These are phyloP conservation scores for Yoshiicerus persimilis DNA, from an alignment of 1,140 invertebrate genomes.

Conservation along the genomic window DNA sequence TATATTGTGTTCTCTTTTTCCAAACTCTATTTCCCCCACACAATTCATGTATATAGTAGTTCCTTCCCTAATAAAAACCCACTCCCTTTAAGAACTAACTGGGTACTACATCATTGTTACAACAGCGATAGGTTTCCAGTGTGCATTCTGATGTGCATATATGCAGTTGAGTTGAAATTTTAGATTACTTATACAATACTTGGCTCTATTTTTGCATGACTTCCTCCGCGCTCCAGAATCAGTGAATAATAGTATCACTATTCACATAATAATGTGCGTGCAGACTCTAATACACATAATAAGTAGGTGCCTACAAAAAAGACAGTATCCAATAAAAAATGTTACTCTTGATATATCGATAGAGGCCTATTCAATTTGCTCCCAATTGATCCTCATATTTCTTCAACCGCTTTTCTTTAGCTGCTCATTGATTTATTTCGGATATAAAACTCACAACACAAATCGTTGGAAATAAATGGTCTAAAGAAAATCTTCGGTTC, in stretches of 20 bases:
- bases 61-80: neutral
- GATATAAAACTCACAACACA: neutral
- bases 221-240: neutral
- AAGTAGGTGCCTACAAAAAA: neutral
- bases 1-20: neutral
- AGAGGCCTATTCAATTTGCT: neutral
- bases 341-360: neutral
- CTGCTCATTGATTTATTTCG: neutral
- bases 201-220: neutral
- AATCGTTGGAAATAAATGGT: neutral
- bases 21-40: neutral
- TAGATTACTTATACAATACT: neutral
- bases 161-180: neutral
- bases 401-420: neutral
- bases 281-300: neutral
- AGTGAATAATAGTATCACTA: neutral
- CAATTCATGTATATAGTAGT: neutral
- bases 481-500: neutral
- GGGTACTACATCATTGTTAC: neutral
- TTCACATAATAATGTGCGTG: neutral
- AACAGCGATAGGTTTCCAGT: neutral
- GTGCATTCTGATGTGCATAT: neutral
- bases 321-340: neutral
- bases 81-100: neutral
- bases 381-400: neutral